Conservation (phyloP, 2,797 vertebrate genomes). For the Nasua narica region DNA sequence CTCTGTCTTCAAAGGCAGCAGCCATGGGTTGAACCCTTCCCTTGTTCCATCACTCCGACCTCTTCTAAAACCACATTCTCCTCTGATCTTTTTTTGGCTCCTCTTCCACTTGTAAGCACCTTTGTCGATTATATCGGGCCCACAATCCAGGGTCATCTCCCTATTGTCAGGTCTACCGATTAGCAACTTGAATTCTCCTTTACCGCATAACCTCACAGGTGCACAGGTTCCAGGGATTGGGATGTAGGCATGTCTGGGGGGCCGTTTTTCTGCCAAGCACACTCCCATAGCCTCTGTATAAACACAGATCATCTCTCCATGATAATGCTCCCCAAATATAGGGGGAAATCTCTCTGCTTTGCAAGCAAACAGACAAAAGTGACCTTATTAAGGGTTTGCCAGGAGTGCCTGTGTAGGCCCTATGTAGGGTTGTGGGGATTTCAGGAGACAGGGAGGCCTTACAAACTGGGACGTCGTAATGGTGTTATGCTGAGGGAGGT, state of each 20-base stretch:
- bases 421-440: background rate
- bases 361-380: background rate
- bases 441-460: accelerated
- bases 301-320: background rate
- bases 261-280: background rate
- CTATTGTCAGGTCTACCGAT: background rate
- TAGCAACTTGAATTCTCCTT: background rate
- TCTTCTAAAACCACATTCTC: accelerated
- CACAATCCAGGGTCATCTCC: background rate
- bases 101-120: background rate
- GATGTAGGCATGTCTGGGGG: background rate
- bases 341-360: background rate
- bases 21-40: background rate
- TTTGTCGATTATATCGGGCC: background rate
- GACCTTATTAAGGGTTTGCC: background rate
- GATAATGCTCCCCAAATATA: background rate
- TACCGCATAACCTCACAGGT: background rate
- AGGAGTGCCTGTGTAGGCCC: too few relatives aligned
- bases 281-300: accelerated
- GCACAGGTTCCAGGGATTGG: background rate
- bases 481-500: background rate
- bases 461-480: accelerated
- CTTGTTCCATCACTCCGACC: accelerated
- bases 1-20: background rate
- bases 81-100: background rate